These are phyloP conservation scores for Ia io DNA, from an alignment of 2,113 vertebrate species.

Conservation along the genomic window DNA sequence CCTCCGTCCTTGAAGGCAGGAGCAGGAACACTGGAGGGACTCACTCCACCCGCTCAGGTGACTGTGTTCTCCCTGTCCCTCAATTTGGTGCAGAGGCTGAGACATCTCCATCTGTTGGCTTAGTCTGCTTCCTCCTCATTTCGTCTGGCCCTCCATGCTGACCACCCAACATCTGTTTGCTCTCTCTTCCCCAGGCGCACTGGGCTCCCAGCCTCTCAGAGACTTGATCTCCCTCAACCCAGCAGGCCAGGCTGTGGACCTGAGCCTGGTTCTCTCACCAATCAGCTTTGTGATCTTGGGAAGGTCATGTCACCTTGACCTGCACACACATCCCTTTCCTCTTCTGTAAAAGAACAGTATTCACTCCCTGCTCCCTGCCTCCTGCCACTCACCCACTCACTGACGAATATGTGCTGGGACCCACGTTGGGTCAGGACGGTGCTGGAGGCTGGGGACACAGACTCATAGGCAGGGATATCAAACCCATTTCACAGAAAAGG, in stretches of 20 bases:
- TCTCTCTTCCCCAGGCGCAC: background rate
- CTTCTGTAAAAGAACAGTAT: background rate
- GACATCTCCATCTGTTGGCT: background rate
- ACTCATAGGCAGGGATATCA: background rate
- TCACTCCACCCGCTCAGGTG: background rate
- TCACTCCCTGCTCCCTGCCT: background rate
- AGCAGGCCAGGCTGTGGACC: rapidly evolving
- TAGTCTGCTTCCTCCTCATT: too few relatives aligned
- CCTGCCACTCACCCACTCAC: background rate
- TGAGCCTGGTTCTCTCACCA: background rate
- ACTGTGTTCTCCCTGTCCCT: background rate
- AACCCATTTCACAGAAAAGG: constrained; percentile 23
- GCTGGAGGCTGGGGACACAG: background rate
- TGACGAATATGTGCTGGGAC: rapidly evolving
- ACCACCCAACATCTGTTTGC: background rate
- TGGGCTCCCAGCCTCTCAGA: background rate
- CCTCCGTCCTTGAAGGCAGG: background rate
- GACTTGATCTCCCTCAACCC: background rate
- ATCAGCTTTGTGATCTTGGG: background rate
- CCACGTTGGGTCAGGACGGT: background rate
- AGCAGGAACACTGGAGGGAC: background rate
- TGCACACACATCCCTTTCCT: background rate
- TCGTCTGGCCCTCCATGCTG: background rate
- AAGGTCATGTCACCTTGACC: background rate
- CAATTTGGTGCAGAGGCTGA: background rate